Evolutionary conservation across 2,113 vertebrate genomes (phyloP), one percentile per base, ranked within the genome.

Genomic region (Zootoca vivipara): DNA sequence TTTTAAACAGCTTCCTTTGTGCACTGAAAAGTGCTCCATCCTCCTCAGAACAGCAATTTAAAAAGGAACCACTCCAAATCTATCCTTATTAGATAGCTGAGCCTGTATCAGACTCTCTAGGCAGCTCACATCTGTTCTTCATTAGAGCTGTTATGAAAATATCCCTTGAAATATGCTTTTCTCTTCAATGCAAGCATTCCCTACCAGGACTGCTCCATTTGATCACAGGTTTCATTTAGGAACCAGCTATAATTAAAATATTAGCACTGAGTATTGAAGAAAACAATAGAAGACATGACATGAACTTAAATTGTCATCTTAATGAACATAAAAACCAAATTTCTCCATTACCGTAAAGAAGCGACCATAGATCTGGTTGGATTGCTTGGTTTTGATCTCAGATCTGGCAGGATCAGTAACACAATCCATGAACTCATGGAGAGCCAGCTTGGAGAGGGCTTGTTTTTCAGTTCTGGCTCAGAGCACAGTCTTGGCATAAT

Each of bases 151-250:
- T 62, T 86, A 69, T 16, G 35, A 85, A 64, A 0, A 62, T 33
- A 85, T 91, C 80, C 69, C 90, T 81, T 80, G 87, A 40, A 78
- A 42, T 28, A 72, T 64, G 72, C 85, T 86, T 90, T 82, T 82
- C 92, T 87, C 92, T 83, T 89, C 94, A 90, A 88, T 83, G 88
- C 92, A 94, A 95, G 88, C 89, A 90, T 88, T 89, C 88, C 90
- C 90, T 79, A 92, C 79, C 82, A 82, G 85, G 82, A 78, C 86
- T 84, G 78, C 64, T 94, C 70, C 91, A 87, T 95, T 92, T 90
- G 89, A 89, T 91, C 72, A 16, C n/a, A 16, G 1, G 79, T 91
- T 85, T 95, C 67, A 56, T 38, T 88, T 94, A 82, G 33, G 81
- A 64, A 77, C 90, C 91, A 91, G 82, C 85, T 93, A 86, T 87